These are phyloP conservation scores for Oriolus oriolus DNA, from an alignment of 2,113 vertebrate genomes.

Conservation along the genomic window DNA sequence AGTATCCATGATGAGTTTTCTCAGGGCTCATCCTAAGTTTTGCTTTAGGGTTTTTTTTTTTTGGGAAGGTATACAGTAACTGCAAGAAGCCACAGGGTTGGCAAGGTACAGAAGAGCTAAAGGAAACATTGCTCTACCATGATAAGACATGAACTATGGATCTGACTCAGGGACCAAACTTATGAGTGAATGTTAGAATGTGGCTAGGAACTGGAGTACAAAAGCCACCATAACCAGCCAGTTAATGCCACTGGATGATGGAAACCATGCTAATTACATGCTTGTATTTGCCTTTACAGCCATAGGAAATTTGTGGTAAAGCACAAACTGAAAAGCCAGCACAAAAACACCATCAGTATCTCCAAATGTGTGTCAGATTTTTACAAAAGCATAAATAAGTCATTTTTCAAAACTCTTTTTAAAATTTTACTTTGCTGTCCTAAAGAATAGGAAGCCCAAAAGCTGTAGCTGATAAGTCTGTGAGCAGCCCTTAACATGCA, in stretches of 20 bases:
- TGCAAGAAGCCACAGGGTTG: neutral
- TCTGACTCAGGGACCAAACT: conserved; percentile 31
- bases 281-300: conserved; percentile 36
- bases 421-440: neutral
- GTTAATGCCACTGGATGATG: conserved; percentile 35
- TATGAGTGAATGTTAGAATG: conserved; percentile 1
- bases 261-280: conserved; percentile 45
- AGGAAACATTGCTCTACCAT: neutral
- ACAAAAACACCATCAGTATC: neutral
- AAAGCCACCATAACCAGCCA: conserved; percentile 10
- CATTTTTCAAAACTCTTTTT: neutral
- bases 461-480: neutral
- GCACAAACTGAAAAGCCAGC: conserved; percentile 45
- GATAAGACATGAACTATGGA: neutral
- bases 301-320: conserved; percentile 53
- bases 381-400: neutral
- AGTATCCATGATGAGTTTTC: neutral
- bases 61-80: neutral
- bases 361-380: neutral
- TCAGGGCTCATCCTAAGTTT: neutral
- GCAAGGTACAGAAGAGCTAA: neutral
- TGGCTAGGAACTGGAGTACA: neutral
- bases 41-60: neutral
- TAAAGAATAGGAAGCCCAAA: neutral
- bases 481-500: neutral